Evolutionary conservation across 1,140 invertebrate species (phyloP).

Genomic region (Acromyrmex echinatior): DNA sequence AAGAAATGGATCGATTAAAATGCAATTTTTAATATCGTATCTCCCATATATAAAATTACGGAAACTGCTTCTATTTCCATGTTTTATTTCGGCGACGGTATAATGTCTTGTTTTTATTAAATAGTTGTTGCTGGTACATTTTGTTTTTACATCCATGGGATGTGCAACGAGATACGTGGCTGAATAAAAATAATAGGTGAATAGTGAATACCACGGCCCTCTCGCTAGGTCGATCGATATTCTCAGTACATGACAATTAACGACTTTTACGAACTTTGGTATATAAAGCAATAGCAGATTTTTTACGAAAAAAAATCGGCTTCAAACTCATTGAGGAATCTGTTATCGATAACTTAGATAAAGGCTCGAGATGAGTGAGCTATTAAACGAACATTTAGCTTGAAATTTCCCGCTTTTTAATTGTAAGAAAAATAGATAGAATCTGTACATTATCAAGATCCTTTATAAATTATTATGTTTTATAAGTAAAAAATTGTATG

Average conservation of each 20-base stretch:
- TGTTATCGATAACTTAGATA: background rate
- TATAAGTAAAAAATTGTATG: background rate
- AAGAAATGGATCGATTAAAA: slow-evolving; percentile 19
- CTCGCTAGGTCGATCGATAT: slow-evolving; percentile 37
- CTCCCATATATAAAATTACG: slow-evolving; percentile 36
- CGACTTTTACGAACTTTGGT: slow-evolving; percentile 31
- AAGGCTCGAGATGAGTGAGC: background rate
- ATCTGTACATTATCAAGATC: background rate
- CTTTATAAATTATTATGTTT: no score
- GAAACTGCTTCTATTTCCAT: slow-evolving; percentile 41
- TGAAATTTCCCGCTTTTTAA: background rate
- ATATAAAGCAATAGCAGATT: slow-evolving; percentile 16
- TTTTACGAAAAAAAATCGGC: slow-evolving; percentile 21
- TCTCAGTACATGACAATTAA: slow-evolving; percentile 47
- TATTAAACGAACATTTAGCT: background rate
- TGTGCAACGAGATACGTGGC: slow-evolving; percentile 55
- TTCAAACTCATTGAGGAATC: background rate
- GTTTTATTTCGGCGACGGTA: slow-evolving; percentile 31
- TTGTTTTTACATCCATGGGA: slow-evolving; percentile 63
- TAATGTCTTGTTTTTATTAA: slow-evolving; percentile 59
- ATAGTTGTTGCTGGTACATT: slow-evolving; percentile 64
- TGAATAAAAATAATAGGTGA: slow-evolving; percentile 74
- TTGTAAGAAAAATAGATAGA: background rate
- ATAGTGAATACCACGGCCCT: slow-evolving; percentile 49
- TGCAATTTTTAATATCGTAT: slow-evolving; percentile 45